Conservation (phyloP, 2,797 vertebrate species). For the Myioborus miniatus region DNA sequence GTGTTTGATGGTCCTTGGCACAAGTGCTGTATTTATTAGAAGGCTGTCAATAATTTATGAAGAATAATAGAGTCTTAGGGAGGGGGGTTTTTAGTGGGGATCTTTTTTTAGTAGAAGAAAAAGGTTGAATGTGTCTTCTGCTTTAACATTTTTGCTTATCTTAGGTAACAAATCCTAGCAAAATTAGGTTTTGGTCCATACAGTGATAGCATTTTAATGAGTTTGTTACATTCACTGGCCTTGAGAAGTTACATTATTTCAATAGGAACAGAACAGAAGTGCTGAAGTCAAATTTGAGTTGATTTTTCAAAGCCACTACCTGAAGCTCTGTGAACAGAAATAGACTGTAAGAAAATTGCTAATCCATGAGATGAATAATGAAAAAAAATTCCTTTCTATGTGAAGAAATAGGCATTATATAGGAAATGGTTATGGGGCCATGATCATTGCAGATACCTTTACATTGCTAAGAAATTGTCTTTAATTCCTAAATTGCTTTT, state of each 20-base stretch:
- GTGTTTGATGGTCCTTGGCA: background rate
- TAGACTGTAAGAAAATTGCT: background rate
- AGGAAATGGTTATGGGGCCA: background rate
- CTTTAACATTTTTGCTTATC: background rate
- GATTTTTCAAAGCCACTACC: background rate
- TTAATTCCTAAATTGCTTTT: background rate
- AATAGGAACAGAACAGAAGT: background rate
- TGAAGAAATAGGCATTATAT: background rate
- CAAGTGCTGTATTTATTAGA: background rate
- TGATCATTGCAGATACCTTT: background rate
- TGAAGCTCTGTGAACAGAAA: background rate
- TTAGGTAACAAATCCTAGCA: background rate
- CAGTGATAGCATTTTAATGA: background rate
- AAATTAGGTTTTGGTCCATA: background rate
- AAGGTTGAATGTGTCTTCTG: background rate
- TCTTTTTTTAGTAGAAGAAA: background rate
- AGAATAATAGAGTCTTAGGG: background rate
- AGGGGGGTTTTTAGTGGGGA: fast-evolving
- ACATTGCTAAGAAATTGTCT: background rate
- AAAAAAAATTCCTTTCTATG: background rate
- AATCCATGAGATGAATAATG: background rate
- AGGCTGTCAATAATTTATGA: background rate
- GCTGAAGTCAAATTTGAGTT: background rate
- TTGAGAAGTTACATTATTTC: background rate
- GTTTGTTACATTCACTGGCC: background rate